Evolutionary conservation across 2,888 invertebrate genomes (phyloP), one percentile per base, ranked within the genome.

Genomic region (Diaphora mendica): DNA sequence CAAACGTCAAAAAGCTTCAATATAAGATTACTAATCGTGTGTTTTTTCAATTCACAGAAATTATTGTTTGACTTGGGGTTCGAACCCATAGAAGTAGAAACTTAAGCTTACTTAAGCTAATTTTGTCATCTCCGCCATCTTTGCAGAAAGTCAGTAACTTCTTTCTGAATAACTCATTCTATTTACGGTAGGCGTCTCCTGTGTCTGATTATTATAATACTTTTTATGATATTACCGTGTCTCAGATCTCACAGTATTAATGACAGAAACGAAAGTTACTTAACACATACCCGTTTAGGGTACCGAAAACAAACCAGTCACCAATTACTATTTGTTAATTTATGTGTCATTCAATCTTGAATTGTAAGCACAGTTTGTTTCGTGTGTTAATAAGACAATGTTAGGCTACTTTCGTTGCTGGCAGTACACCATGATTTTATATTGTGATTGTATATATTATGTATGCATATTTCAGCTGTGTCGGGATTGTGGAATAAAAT

Each of bases 401-500:
- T 30, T 62, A 30, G 26, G 13, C 26, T 59, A 26, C 15, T 62
- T 62, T 30, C 17, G 62, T 30, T 30, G 30, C 30, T 62, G 7
- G 15, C 30, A 30, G 30, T 62, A 62, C 7, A 62, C 33, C 48
- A 48, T 48, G 20, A 33, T 48, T 48, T 62, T 62, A 30, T 30
- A 30, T 30, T 30, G 62, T 26, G 62, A 39, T 69, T 39, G 55
- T 35, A n/a, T 68, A 55, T 33, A 17, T 55, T 48, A n/a, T 51
- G 51, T 55, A 39, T 51, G 20, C 17, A 39, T 26, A 39, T 33
- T 55, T 64, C 33, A 42, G 30, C 39, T 62, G 30, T 39, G 26
- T 72, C 35, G 70, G 74, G 73, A 71, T 69, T 77, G 68, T 48
- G 76, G 82, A 93, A 91, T 91, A 75, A 94, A 92, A 94, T 85